Percentiles rank a stretch among this genome's conserved stretches.
Conservation (phyloP, 2,113 vertebrate genomes). For the Platanista minor region DNA sequence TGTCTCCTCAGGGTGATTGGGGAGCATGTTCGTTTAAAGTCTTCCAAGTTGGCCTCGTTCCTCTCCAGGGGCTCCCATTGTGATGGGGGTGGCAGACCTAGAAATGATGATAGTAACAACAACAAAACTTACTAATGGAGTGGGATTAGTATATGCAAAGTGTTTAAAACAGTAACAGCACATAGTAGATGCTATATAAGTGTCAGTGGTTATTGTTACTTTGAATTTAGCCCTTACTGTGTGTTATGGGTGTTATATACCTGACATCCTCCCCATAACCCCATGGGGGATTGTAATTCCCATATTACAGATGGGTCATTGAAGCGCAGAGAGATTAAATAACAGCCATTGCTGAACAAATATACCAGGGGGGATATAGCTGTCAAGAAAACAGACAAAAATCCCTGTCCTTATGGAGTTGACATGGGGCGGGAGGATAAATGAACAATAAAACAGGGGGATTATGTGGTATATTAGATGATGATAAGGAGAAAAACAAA, state of each 20-base stretch:
- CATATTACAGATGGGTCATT: neutral
- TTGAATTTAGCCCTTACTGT: neutral
- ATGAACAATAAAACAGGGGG: neutral
- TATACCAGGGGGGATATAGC: neutral
- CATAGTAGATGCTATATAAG: neutral
- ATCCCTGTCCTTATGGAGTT: neutral
- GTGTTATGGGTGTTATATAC: neutral
- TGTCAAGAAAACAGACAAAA: neutral
- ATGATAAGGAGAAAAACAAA: slow-evolving; percentile 4
- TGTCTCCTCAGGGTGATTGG: too few relatives aligned
- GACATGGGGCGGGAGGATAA: neutral
- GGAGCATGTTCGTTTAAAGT: neutral
- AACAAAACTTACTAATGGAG: neutral
- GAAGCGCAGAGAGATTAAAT: neutral
- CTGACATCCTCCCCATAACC: neutral
- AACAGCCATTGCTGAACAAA: neutral
- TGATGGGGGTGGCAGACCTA: neutral
- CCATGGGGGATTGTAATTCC: neutral
- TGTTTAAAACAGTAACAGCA: neutral
- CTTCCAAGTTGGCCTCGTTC: neutral
- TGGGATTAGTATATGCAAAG: neutral
- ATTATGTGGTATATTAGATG: neutral
- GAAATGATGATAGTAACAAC: neutral
- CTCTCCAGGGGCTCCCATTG: neutral
- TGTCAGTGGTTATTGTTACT: neutral